Evolutionary conservation across 2,113 vertebrate genomes (phyloP).

Genomic region (Melierax canorus): DNA sequence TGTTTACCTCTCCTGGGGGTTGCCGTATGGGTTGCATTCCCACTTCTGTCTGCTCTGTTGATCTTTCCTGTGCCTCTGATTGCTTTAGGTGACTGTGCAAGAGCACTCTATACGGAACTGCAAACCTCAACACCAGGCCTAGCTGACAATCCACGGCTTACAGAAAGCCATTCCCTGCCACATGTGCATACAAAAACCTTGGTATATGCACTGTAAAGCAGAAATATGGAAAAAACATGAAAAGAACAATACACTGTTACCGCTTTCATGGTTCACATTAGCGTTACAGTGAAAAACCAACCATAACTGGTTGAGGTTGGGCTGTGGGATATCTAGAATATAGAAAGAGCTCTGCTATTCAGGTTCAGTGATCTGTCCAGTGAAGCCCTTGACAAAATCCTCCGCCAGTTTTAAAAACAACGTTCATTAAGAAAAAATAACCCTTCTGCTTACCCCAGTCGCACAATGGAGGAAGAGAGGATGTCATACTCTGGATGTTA

Average conservation of each 20-base stretch:
- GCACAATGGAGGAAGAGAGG: background rate
- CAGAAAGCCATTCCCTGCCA: background rate
- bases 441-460: background rate
- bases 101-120: background rate
- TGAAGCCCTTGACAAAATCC: background rate
- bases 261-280: background rate
- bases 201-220: background rate
- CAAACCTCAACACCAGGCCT: background rate
- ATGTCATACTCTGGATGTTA: background rate
- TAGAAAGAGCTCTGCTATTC: background rate
- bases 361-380: background rate
- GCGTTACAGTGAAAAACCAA: background rate
- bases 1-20: background rate
- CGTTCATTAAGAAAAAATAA: background rate
- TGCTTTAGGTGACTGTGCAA: background rate
- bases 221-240: background rate
- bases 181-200: too few relatives aligned
- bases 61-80: background rate
- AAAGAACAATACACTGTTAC: background rate
- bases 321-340: background rate
- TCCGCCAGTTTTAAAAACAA: background rate
- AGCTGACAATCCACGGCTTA: background rate
- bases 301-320: background rate
- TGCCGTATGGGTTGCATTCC: background rate
- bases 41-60: background rate